These are phyloP conservation scores for Thryonomys swinderianus DNA, from an alignment of 2,113 vertebrate genomes.

Conservation along the genomic window DNA sequence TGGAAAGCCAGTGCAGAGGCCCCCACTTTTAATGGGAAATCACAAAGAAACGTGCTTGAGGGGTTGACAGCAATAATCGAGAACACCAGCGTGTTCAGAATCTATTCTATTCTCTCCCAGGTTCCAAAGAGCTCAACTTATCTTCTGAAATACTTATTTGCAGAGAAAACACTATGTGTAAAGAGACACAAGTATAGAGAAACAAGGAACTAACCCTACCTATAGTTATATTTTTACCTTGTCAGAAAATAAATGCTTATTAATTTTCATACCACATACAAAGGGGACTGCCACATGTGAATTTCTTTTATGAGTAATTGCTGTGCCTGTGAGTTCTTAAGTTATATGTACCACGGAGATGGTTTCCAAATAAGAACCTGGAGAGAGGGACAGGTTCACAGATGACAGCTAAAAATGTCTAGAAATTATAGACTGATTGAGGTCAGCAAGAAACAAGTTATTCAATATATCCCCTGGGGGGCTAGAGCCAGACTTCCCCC, in stretches of 20 bases:
- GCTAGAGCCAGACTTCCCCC: slow-evolving; percentile 54
- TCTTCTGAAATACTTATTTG: slow-evolving; percentile 68
- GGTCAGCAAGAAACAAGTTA: slow-evolving; percentile 73
- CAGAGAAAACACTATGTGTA: slow-evolving; percentile 16
- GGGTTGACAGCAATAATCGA: slow-evolving; percentile 63
- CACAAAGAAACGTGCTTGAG: slow-evolving; percentile 74
- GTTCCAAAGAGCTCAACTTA: slow-evolving; percentile 53
- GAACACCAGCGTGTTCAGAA: slow-evolving; percentile 63
- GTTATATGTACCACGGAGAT: slow-evolving; percentile 42
- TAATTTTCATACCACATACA: slow-evolving; percentile 57
- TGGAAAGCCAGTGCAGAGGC: slow-evolving; percentile 41
- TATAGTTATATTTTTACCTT: slow-evolving; percentile 55
- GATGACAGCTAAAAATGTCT: slow-evolving; percentile 61
- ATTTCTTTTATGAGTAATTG: slow-evolving; percentile 72
- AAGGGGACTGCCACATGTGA: slow-evolving; percentile 48
- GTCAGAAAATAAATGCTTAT: slow-evolving; percentile 68
- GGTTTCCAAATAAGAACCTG: slow-evolving; percentile 64
- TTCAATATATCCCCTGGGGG: slow-evolving; percentile 66
- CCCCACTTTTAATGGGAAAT: slow-evolving; percentile 67
- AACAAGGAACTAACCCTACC: neutral
- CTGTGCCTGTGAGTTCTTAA: slow-evolving; percentile 59
- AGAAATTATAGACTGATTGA: slow-evolving; percentile 71
- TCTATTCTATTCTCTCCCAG: slow-evolving; percentile 56
- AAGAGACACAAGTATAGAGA: slow-evolving; percentile 28
- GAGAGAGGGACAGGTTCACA: slow-evolving; percentile 66